phyloP scores from a whole-genome alignment of 2,888 invertebrate genomes.

The Cerastis rubricosa region DNA sequence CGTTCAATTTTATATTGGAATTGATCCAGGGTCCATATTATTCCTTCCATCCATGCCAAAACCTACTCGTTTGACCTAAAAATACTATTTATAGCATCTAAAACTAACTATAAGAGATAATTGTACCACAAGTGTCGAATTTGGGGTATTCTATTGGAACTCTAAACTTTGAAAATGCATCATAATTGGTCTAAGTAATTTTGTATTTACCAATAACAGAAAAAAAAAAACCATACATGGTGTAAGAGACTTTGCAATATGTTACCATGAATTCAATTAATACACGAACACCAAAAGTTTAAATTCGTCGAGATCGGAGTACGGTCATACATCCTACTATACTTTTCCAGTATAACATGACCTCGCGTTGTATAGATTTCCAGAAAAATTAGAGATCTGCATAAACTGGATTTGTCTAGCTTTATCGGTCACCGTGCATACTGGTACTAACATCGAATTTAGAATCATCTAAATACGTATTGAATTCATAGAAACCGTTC shows the following conservation, averaged over 20 bases:
- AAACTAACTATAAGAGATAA: conserved; percentile 50
- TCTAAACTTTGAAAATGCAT: conserved; percentile 10
- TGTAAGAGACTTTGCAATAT: background rate
- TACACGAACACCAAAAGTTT: background rate
- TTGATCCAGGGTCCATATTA: conserved; percentile 77
- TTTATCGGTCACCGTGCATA: no score
- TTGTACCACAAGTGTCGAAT: conserved; percentile 27
- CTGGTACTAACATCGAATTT: no score
- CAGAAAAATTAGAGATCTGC: no score
- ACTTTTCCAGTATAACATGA: no score
- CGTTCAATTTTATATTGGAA: conserved; percentile 46
- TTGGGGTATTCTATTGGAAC: conserved; percentile 27
- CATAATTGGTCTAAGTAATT: background rate
- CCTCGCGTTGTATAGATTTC: no score
- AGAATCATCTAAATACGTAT: background rate
- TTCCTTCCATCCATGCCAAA: conserved; percentile 77
- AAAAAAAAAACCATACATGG: background rate
- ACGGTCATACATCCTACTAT: no score
- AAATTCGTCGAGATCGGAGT: no score
- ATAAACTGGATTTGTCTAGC: no score
- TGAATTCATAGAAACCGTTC: background rate
- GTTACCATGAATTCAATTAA: background rate
- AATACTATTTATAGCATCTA: conserved; percentile 57
- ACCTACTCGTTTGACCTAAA: conserved; percentile 56
- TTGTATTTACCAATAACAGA: conserved; percentile 1